phyloP scores from a whole-genome alignment of 2,888 invertebrate species.

The Coelopa pilipes region DNA sequence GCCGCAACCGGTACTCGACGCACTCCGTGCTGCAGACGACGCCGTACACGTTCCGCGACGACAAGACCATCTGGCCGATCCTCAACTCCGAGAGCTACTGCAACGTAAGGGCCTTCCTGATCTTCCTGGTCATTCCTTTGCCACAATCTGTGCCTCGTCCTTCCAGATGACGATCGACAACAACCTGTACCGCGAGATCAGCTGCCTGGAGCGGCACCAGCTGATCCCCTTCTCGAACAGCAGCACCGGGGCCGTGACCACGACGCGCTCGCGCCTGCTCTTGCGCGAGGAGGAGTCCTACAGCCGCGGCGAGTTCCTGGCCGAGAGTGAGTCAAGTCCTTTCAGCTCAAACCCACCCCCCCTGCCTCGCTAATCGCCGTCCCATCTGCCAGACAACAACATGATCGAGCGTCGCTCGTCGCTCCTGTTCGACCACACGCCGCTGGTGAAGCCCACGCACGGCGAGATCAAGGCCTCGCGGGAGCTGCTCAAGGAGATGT shows the following conservation, averaged over 20 bases:
- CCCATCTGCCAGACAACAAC: constrained; percentile 51
- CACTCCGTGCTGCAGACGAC: constrained; percentile 84
- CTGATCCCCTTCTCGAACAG: constrained; percentile 82
- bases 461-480: constrained; percentile 78
- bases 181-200: constrained; percentile 76
- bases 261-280: constrained; percentile 71
- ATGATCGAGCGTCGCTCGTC: constrained; percentile 70
- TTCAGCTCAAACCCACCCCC: too few species aligned
- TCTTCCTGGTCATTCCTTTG: neutral
- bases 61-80: constrained; percentile 78
- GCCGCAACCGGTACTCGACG: constrained; percentile 78
- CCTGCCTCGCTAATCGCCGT: too few species aligned
- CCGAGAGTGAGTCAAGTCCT: constrained; percentile 52
- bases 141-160: neutral
- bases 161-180: constrained; percentile 78
- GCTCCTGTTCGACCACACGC: constrained; percentile 79
- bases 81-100: constrained; percentile 80
- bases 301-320: constrained; percentile 54
- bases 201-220: constrained; percentile 78
- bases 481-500: constrained; percentile 77
- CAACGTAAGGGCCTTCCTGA: constrained; percentile 58
- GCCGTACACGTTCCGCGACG: constrained; percentile 78
- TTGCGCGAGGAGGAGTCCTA: constrained; percentile 69
- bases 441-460: constrained; percentile 74
- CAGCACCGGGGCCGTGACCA: constrained; percentile 78